A percentile compares a stretch with the other conserved stretches of the same genome.
Conservation (phyloP, 1,140 invertebrate genomes). For the Maniola jurtina region DNA sequence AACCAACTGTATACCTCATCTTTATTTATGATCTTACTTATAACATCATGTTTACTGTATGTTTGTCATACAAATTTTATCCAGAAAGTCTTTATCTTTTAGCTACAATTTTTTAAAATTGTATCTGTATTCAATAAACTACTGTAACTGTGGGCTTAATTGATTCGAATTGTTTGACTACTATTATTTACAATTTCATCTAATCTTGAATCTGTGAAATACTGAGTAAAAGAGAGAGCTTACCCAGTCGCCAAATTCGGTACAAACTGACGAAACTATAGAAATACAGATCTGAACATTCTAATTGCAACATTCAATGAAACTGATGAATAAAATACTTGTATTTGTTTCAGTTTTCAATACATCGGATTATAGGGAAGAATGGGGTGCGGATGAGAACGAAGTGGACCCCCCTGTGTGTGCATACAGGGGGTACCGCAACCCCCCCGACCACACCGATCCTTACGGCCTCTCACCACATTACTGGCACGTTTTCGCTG, state of each 20-base stretch:
- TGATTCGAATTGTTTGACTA: too few relatives aligned
- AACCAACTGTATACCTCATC: too few relatives aligned
- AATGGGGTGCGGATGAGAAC: constrained; percentile 84
- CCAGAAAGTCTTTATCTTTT: too few relatives aligned
- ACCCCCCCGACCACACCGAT: constrained; percentile 85
- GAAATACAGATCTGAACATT: too few relatives aligned
- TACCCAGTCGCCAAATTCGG: too few relatives aligned
- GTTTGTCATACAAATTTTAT: background rate
- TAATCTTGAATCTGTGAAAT: background rate
- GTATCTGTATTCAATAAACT: too few relatives aligned
- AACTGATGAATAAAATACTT: background rate
- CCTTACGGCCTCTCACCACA: constrained; percentile 90
- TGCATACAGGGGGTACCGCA: constrained; percentile 91
- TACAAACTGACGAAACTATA: too few relatives aligned
- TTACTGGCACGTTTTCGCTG: constrained; percentile 97
- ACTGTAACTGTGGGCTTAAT: too few relatives aligned
- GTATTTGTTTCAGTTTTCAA: constrained; percentile 83
- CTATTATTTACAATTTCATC: background rate
- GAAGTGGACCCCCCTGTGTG: constrained; percentile 82
- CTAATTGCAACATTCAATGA: too few relatives aligned
- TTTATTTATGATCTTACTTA: background rate
- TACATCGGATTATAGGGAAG: constrained; percentile 87
- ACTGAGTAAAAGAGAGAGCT: background rate
- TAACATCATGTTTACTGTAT: background rate
- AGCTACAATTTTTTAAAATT: too few relatives aligned